Evolutionary conservation across 2,797 vertebrate genomes (phyloP).

Genomic region (Phataginus tricuspis): DNA sequence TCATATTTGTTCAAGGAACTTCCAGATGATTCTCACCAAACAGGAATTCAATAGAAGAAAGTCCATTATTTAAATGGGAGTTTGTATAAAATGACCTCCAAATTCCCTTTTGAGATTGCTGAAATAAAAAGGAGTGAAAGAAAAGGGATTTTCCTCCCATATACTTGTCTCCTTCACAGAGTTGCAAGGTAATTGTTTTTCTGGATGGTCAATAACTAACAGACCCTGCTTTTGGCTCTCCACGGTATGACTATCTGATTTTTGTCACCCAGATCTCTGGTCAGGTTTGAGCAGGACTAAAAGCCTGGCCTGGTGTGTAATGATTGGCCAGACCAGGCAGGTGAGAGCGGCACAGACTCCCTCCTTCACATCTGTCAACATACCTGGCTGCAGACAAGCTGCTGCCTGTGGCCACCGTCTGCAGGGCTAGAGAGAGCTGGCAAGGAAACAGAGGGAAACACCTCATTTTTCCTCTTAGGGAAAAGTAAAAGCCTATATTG

Average conservation of each 20-base stretch:
- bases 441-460: background rate
- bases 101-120: background rate
- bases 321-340: slow-evolving; percentile 68
- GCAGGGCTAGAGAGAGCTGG: background rate
- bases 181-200: background rate
- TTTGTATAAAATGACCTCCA: background rate
- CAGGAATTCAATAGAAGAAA: slow-evolving; percentile 18
- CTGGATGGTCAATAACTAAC: background rate
- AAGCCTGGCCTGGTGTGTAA: background rate
- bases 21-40: background rate
- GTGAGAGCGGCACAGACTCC: slow-evolving; percentile 11
- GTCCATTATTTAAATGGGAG: background rate
- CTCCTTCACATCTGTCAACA: slow-evolving; percentile 76
- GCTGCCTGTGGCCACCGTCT: background rate
- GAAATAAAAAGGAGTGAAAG: background rate
- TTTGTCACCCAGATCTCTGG: background rate
- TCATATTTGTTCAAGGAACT: background rate
- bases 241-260: background rate
- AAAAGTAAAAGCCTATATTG: background rate
- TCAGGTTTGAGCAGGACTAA: background rate
- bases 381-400: slow-evolving; percentile 34
- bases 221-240: background rate
- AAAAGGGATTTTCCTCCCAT: background rate
- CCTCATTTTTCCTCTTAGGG: background rate
- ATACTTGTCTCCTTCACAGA: background rate